These are phyloP conservation scores for Heliconius himera DNA, from an alignment of 1,140 invertebrate species.

Conservation along the genomic window DNA sequence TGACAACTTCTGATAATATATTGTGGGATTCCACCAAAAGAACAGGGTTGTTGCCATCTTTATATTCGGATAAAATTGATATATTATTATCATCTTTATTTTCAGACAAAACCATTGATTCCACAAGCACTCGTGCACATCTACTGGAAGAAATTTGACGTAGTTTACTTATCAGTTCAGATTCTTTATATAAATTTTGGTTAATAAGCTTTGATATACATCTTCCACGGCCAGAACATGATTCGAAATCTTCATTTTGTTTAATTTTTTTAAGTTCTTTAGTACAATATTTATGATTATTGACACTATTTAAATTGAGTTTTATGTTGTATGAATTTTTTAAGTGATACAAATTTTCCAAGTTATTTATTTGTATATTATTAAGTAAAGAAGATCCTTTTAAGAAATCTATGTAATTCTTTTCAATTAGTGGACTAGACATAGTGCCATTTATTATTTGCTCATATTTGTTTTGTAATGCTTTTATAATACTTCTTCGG, in stretches of 20 bases:
- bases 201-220: conserved; percentile 54
- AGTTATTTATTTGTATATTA: conserved; percentile 52
- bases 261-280: conserved; percentile 48
- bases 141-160: conserved; percentile 56
- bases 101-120: conserved; percentile 51
- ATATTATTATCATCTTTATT: conserved; percentile 43
- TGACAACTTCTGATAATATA: conserved; percentile 59
- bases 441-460: conserved; percentile 56
- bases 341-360: conserved; percentile 70
- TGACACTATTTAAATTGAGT: conserved; percentile 59
- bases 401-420: conserved; percentile 72
- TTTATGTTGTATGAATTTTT: conserved; percentile 66
- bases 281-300: conserved; percentile 49
- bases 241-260: conserved; percentile 40
- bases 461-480: conserved; percentile 67
- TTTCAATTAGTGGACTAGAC: conserved; percentile 54
- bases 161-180: conserved; percentile 50
- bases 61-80: conserved; percentile 54
- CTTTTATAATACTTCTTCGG: conserved; percentile 58
- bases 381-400: conserved; percentile 61
- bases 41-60: conserved; percentile 58
- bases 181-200: conserved; percentile 47
- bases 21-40: conserved; percentile 56
- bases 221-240: conserved; percentile 52
- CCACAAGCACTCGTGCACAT: conserved; percentile 56